These are phyloP conservation scores for Theonella swinhoei DNA, from an alignment of 37 sponge, comb jelly and placozoan genomes.

Conservation along the genomic window DNA sequence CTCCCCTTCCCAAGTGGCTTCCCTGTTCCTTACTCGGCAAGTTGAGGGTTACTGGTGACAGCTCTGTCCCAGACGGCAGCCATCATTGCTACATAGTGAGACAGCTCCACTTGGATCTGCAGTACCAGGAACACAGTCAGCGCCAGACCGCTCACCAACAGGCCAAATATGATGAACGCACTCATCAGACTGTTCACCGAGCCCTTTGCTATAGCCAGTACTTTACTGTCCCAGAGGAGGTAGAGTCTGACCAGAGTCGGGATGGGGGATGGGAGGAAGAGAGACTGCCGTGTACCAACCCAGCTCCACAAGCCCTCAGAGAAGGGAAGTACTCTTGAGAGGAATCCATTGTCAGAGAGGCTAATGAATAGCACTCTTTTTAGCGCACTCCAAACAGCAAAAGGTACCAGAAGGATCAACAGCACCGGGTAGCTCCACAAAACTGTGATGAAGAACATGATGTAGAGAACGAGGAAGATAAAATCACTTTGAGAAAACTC, in stretches of 20 bases:
- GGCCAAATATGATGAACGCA: conserved; percentile 32
- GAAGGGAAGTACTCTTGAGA: background rate
- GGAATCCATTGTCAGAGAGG: background rate
- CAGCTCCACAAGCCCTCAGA: background rate
- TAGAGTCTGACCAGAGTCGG: conserved; percentile 22
- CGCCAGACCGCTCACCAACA: conserved; percentile 36
- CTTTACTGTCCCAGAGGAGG: conserved; percentile 2
- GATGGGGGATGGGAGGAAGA: conserved; percentile 30
- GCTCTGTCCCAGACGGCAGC: conserved; percentile 51
- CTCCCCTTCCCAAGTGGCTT: no score
- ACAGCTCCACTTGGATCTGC: conserved; percentile 65
- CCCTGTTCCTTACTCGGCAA: conserved; percentile 48
- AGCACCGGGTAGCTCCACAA: conserved; percentile 39
- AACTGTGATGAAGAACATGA: background rate
- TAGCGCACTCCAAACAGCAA: conserved; percentile 18
- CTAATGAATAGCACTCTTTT: background rate
- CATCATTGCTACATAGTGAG: conserved; percentile 31
- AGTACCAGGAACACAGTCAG: conserved; percentile 32
- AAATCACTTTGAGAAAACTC: background rate
- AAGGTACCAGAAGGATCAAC: conserved; percentile 22
- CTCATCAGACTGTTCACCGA: conserved; percentile 40
- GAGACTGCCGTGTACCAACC: no score
- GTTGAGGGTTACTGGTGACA: conserved; percentile 22
- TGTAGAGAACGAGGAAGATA: background rate
- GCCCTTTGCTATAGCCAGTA: background rate